These are phyloP conservation scores for Phrynocephalus forsythii DNA, from an alignment of 2,797 vertebrate species.

Conservation along the genomic window DNA sequence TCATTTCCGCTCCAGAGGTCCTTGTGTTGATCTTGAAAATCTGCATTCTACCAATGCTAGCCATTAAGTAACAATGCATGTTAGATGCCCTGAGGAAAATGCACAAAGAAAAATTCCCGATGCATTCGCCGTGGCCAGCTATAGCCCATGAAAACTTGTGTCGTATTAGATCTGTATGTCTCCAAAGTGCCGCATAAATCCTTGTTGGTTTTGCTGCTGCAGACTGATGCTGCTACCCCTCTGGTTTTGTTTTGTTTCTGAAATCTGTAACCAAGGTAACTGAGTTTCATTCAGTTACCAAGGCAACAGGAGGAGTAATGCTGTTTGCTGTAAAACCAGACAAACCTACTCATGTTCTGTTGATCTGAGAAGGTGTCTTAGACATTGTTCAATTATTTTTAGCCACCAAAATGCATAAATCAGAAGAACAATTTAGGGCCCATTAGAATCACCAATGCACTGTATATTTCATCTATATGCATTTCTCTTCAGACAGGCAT, in stretches of 20 bases:
- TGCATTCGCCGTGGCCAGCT: background rate
- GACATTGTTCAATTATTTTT: constrained; percentile 77
- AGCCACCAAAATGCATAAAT: constrained; percentile 72
- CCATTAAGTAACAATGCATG: constrained; percentile 30
- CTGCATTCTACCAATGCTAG: constrained; percentile 51
- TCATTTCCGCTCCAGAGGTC: background rate
- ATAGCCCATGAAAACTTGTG: background rate
- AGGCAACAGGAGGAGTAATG: constrained; percentile 75
- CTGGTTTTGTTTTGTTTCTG: constrained; percentile 56
- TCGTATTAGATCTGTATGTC: background rate
- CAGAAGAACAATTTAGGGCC: constrained; percentile 68
- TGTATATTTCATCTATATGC: constrained; percentile 65
- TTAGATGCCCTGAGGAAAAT: constrained; percentile 56
- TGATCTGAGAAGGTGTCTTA: constrained; percentile 75
- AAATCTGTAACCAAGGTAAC: constrained; percentile 77
- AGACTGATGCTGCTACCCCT: constrained; percentile 19
- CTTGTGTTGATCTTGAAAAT: constrained; percentile 16
- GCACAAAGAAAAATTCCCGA: constrained; percentile 18
- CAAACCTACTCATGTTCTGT: constrained; percentile 79
- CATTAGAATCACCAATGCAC: constrained; percentile 66
- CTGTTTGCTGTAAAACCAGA: constrained; percentile 77
- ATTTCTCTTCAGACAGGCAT: constrained; percentile 38
- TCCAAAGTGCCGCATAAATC: background rate
- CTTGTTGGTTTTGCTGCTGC: background rate
- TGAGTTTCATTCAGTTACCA: constrained; percentile 77